Percentiles rank a stretch among this genome's conserved stretches.
phyloP scores from a whole-genome alignment of 2,888 invertebrate genomes.

The Drosophila lacicola region DNA sequence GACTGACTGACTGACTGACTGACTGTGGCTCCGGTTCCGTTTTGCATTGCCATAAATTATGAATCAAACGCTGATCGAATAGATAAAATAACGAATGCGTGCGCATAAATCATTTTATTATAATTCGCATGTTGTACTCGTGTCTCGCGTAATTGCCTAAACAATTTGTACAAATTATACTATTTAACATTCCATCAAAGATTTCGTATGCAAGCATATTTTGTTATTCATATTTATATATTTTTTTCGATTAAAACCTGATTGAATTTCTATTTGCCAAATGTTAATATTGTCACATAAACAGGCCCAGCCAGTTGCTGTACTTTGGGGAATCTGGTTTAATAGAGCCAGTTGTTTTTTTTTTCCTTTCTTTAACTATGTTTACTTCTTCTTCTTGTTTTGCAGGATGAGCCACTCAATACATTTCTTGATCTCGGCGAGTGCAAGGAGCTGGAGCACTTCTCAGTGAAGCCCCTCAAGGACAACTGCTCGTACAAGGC shows the following conservation, averaged over 20 bases:
- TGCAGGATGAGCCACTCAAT: slow-evolving; percentile 85
- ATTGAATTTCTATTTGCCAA: slow-evolving; percentile 2
- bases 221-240: too few species aligned
- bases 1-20: slow-evolving; percentile 1
- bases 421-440: slow-evolving; percentile 83
- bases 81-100: slow-evolving; percentile 49
- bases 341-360: not conserved
- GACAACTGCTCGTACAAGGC: slow-evolving; percentile 87
- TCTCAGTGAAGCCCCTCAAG: slow-evolving; percentile 86
- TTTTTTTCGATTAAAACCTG: slow-evolving; percentile 6
- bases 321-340: slow-evolving; percentile 5
- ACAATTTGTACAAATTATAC: slow-evolving; percentile 51
- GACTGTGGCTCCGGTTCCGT: slow-evolving; percentile 40
- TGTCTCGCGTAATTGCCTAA: slow-evolving; percentile 50
- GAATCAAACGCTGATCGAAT: slow-evolving; percentile 26
- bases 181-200: slow-evolving; percentile 2
- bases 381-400: slow-evolving; percentile 9
- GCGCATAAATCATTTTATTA: slow-evolving; percentile 58
- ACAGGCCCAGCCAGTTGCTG: not conserved
- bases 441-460: slow-evolving; percentile 86
- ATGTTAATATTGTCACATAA: not conserved
- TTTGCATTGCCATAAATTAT: slow-evolving; percentile 40
- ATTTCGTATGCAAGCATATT: not conserved
- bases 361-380: not conserved
- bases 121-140: slow-evolving; percentile 37